Evolutionary conservation across 2,888 invertebrate genomes (phyloP).

Genomic region (Coleophora flavipennella): DNA sequence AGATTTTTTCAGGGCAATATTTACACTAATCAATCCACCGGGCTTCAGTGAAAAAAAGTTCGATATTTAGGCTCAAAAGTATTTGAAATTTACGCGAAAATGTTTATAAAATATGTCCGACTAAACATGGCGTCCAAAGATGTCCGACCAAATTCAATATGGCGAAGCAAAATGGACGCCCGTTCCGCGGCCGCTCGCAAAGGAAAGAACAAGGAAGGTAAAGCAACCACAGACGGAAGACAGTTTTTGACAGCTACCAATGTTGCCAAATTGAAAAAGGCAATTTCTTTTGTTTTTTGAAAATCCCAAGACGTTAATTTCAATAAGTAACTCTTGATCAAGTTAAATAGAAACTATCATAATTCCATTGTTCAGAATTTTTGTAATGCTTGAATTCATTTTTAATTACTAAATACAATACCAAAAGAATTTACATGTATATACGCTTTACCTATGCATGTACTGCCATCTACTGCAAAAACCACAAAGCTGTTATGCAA

Average conservation of each 20-base stretch:
- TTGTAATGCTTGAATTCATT: too few relatives aligned
- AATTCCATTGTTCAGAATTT: too few relatives aligned
- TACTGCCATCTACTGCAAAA: constrained; percentile 25
- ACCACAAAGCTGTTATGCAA: constrained; percentile 21
- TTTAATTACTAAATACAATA: too few relatives aligned
- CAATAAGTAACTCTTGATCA: too few relatives aligned
- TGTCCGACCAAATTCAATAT: constrained; percentile 76
- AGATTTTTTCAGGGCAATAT: constrained; percentile 51
- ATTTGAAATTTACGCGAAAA: constrained; percentile 75
- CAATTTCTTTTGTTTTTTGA: not conserved
- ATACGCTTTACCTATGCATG: not conserved
- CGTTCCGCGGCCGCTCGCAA: constrained; percentile 32
- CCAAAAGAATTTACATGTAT: not conserved
- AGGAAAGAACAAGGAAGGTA: constrained; percentile 32
- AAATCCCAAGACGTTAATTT: too few relatives aligned
- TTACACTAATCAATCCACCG: constrained; percentile 46
- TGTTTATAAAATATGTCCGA: constrained; percentile 84
- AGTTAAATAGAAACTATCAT: too few relatives aligned
- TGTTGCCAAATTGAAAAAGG: constrained; percentile 28
- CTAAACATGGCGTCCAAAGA: constrained; percentile 82
- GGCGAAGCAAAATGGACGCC: constrained; percentile 74
- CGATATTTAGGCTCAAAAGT: constrained; percentile 63
- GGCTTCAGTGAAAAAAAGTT: constrained; percentile 67
- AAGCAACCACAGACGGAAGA: constrained; percentile 26
- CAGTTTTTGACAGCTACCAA: constrained; percentile 6